A percentile compares a stretch with the other conserved stretches of the same genome.
These are phyloP conservation scores for Drosophila kohkoa DNA, from an alignment of 1,140 invertebrate genomes.

Conservation along the genomic window DNA sequence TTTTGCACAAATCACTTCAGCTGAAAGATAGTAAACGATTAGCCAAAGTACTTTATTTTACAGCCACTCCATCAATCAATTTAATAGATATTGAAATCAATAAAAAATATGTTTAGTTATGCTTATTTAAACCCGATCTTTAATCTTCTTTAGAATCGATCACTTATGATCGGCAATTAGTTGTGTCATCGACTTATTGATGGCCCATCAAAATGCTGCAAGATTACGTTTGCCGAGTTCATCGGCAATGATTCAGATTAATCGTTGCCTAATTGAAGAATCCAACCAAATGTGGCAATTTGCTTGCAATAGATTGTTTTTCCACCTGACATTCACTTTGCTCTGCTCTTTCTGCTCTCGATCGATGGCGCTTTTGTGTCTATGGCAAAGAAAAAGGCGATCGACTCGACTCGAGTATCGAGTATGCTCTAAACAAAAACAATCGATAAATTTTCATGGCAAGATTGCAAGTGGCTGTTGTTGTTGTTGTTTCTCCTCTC, in stretches of 20 bases:
- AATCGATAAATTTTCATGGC: slow-evolving; percentile 79
- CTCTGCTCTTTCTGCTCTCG: not conserved
- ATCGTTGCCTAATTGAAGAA: slow-evolving; percentile 18
- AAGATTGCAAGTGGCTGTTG: slow-evolving; percentile 76
- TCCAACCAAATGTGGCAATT: slow-evolving; percentile 11
- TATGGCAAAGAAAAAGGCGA: slow-evolving; percentile 54
- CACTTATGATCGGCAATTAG: no score
- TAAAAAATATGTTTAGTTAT: not conserved
- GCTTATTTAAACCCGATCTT: not conserved
- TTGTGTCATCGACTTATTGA: not conserved
- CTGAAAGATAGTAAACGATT: not conserved
- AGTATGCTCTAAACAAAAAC: slow-evolving; percentile 75
- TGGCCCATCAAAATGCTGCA: no score
- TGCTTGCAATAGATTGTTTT: slow-evolving; percentile 6
- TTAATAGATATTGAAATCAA: no score
- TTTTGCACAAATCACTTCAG: not conserved
- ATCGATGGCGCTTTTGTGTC: slow-evolving; percentile 74
- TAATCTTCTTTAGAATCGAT: not conserved
- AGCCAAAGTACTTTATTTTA: not conserved
- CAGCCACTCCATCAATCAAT: no score
- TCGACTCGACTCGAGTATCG: slow-evolving; percentile 11
- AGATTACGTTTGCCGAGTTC: no score
- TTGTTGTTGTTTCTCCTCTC: not conserved
- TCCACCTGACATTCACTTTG: slow-evolving; percentile 29
- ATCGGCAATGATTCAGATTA: not conserved